phyloP scores from a whole-genome alignment of 2,888 invertebrate species.

The Limenitis camilla region DNA sequence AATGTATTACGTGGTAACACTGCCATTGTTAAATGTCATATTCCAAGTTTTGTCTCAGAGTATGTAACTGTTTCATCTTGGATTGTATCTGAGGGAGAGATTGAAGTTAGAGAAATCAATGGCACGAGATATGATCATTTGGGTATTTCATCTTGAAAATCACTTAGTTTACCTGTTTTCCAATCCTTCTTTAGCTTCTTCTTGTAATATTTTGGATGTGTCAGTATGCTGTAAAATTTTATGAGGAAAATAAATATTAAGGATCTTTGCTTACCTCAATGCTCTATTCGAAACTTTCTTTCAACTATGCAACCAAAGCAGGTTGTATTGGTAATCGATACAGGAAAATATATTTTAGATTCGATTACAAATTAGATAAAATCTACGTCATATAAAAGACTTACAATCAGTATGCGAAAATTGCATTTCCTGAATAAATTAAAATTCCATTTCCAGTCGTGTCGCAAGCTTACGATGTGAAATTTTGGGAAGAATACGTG shows the following conservation, averaged over 20 bases:
- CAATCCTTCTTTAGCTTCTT: conserved; percentile 20
- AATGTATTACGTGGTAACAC: conserved; percentile 92
- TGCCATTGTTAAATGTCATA: conserved; percentile 92
- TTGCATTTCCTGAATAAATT: neutral
- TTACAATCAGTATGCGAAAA: neutral
- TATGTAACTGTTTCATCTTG: conserved; percentile 90
- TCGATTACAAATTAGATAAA: neutral
- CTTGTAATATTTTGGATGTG: conserved; percentile 78
- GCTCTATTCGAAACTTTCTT: conserved; percentile 94
- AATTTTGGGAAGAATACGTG: conserved; percentile 94
- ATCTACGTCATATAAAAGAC: neutral
- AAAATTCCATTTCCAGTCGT: conserved; percentile 81
- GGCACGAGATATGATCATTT: conserved; percentile 50
- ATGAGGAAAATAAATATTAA: conserved; percentile 93
- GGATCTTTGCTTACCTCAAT: conserved; percentile 92
- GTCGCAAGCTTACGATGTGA: conserved; percentile 90
- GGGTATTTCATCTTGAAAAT: conserved; percentile 37
- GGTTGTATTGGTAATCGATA: no score
- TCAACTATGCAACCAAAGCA: conserved; percentile 92
- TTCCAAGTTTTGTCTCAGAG: conserved; percentile 94
- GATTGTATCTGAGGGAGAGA: conserved; percentile 85
- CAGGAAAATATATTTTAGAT: no score
- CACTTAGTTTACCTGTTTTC: conserved; percentile 3
- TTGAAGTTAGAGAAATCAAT: conserved; percentile 59
- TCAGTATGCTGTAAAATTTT: conserved; percentile 92